Base-by-base conservation (phyloP, 2,888 invertebrate species). In the Epistrophe eligans region DNA sequence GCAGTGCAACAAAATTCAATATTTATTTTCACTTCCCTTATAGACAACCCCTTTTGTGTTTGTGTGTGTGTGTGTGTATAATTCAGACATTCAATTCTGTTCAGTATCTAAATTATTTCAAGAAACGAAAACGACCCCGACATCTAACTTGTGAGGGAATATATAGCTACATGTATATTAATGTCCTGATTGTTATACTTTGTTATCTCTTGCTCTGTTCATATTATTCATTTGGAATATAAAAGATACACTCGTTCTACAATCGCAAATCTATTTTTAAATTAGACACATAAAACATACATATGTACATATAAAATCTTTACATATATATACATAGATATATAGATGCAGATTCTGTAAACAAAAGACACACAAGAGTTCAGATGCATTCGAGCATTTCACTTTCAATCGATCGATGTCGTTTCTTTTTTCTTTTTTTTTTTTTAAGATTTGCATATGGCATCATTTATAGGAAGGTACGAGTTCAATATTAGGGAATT, bases 381-480 rank as follows among this genome's bases (percentile, higher is more conserved):
- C 71, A 77, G 67, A 82, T 74, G 82, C 85, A 82, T 82, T 77
- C 40, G 58, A 80, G 72, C 72, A 73, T 77, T 85, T 85, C 81
- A 85, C 84, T 81, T 85, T 85, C 84, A 67, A 81, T 85, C 81
- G 85, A 82, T 85, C 85, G 82, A 71, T 71, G 55, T 58, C 57
- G 70, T 70, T 73, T 60, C 55, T 52, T 38, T 52, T 50, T 24
- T 38, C 7, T 52, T 50, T 24, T 38, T 13, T 24, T 24, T 24
- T 38, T 70, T 43, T 43, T 19, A 10, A 50, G 50, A 80, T 84
- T 79, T 84, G 74, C 74, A 84, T 79, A 50, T 24, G 28, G 35
- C 38, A 48, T 19, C 38, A 38, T 17, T 50, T 62, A 57, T 57
- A 57, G 71, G 58, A 60, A 24, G 10, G 62, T 52, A 64, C 55